These are phyloP conservation scores for Falco punctatus DNA, from an alignment of 2,113 vertebrate genomes.

Conservation along the genomic window DNA sequence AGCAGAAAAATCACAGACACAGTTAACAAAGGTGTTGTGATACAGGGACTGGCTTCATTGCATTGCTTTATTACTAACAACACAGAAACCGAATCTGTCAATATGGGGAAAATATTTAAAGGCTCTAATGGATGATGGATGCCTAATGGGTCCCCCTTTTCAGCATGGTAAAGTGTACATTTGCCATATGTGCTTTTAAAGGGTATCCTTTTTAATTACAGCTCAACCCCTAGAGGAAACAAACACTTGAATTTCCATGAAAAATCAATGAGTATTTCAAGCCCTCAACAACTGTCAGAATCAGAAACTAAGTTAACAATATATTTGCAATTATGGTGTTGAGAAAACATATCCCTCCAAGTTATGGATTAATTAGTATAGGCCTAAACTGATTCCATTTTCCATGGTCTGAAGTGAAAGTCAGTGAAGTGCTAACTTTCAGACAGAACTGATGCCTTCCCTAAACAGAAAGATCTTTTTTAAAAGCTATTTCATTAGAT, in stretches of 20 bases:
- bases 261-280: conserved; percentile 52
- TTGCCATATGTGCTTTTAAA: conserved; percentile 53
- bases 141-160: conserved; percentile 15
- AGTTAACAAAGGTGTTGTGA: background rate
- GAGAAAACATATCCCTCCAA: background rate
- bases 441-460: background rate
- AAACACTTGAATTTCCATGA: conserved; percentile 34
- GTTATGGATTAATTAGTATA: background rate
- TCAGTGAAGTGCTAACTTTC: background rate
- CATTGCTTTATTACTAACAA: background rate
- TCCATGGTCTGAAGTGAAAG: background rate
- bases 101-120: conserved; percentile 31
- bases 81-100: background rate
- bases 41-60: background rate
- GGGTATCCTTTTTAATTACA: conserved; percentile 45
- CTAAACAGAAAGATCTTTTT: background rate
- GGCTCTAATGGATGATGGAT: conserved; percentile 35
- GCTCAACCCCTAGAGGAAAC: conserved; percentile 27
- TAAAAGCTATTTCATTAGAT: background rate
- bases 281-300: conserved; percentile 9
- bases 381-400: background rate
- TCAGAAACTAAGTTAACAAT: conserved; percentile 29
- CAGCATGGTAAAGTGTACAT: background rate
- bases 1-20: background rate
- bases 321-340: background rate